Base-by-base conservation (phyloP, 2,797 vertebrate species). In the Sternotherus odoratus region DNA sequence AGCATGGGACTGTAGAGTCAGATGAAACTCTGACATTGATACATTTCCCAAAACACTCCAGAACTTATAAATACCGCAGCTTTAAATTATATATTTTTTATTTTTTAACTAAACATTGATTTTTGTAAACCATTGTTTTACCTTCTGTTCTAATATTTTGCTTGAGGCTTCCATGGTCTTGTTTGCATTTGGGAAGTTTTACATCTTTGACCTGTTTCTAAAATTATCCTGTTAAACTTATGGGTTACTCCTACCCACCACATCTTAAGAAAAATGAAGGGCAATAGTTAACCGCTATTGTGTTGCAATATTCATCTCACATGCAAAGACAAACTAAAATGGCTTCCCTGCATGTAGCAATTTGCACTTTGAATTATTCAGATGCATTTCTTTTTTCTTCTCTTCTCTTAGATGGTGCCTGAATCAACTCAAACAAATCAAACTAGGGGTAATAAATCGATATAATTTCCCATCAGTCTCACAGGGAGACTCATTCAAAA, bases 261-360 rank as follows among this genome's bases (percentile, higher is more conserved):
- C 33, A 80, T 94, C 91, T 84, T 91, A 94, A 90, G 89, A 93
- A 91, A 96, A 95, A 95, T 93, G 81, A 96, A 97, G 88, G 89
- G 26, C 92, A 92, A 88, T 83, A 87, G 81, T 48, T 94, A 83
- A 66, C 28, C 91, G 96, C 81, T 93, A 8, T 72, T 87, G 36
- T 87, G 87, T 83, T 88, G 56, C 36, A 30, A 72, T 90, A 85
- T 92, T 92, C 86, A 93, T 92, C 86, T 95, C 82, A 24, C 13
- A 79, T 36, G 93, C 90, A 94, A 90, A 95, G 93, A 91, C 93
- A 93, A 96, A 90, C 91, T 89, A 96, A 96, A 95, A 96, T 97
- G 94, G 92, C 92, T 95, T 66, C 93, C 90, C 94, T 72, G 46
- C 69, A 51, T 85, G 53, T 72, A 91, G 89, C 84, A 94, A 17